Base-by-base conservation (phyloP, 2,797 vertebrate species). In the Enteromius fasciolatus region DNA sequence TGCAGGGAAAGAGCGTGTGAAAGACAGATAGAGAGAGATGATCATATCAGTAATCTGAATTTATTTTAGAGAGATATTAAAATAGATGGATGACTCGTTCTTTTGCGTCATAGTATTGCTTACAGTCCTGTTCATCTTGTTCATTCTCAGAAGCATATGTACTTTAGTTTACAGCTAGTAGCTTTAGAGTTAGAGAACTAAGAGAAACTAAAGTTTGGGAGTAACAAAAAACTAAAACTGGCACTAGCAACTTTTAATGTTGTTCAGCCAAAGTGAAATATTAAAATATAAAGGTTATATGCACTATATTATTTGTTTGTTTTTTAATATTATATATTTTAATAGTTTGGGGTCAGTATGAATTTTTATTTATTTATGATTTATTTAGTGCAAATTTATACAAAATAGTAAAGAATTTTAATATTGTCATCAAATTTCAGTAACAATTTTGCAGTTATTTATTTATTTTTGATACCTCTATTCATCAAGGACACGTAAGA, bases 61-160 rank as follows among this genome's bases (percentile, higher is more conserved):
- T 73, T 54, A 75, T 25, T 81, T 85, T 70, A 67, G 54, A 75
- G 79, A 77, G 36, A 76, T 79, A 18, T 77, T 73, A 52, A 54
- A 63, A 75, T 61, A 76, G 73, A 69, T 39, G 70, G 39, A 76
- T 50, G 70, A 31, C 36, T 76, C 11, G 14, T 63, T 73, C 57
- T 41, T 61, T 86, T 78, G 80, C 17, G n/a, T 78, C 11, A 77
- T 33, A 39, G 25, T 74, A 39, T 52, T 81, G 66, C 39, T 68
- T 44, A 36, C 64, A 68, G n/a, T 25, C n/a, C 15, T 70, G n/a
- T 78, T 54, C n/a, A 15, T 73, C 57, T 67, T 48, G 59, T 74
- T 64, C 31, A 44, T 67, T 48, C 48, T 48, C 31, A 77, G 36
- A 69, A 64, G 48, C 33, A 81, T 74, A 54, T 61, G 52, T 31